A percentile compares a stretch with the other conserved stretches of the same genome.
These are phyloP conservation scores for Chesias legatella DNA, from an alignment of 2,888 invertebrate genomes.

Conservation along the genomic window DNA sequence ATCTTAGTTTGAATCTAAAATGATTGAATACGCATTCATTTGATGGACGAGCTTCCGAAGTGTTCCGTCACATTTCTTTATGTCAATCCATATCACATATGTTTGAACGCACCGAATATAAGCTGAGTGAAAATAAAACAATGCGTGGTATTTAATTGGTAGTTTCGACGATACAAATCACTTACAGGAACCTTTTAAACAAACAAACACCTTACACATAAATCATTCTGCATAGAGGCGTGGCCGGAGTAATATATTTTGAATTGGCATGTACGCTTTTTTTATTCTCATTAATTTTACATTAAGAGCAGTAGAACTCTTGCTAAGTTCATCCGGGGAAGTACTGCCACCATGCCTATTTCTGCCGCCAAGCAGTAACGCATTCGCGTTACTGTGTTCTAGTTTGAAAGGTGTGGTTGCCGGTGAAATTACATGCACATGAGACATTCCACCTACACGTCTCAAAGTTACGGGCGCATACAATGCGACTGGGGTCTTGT, in stretches of 20 bases:
- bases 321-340: too few relatives aligned
- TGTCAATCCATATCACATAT: constrained; percentile 44
- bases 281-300: too few relatives aligned
- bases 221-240: constrained; percentile 26
- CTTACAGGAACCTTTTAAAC: constrained; percentile 23
- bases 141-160: constrained; percentile 5
- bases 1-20: constrained; percentile 57
- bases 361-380: too few relatives aligned
- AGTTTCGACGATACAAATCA: constrained; percentile 9
- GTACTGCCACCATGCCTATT: too few relatives aligned
- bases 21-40: constrained; percentile 61
- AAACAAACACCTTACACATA: constrained; percentile 29
- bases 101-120: neutral
- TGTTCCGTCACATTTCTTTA: constrained; percentile 44
- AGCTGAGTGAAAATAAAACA: neutral
- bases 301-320: too few relatives aligned
- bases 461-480: too few relatives aligned
- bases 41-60: constrained; percentile 71
- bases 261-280: constrained; percentile 31
- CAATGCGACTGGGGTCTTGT: too few relatives aligned
- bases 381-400: too few relatives aligned
- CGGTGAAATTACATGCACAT: too few relatives aligned
- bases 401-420: too few relatives aligned
- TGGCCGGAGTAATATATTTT: constrained; percentile 27
- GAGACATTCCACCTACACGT: too few relatives aligned